Percentiles rank a stretch among this genome's conserved stretches.
Conservation (phyloP, 2,888 invertebrate species). For the Augiades crinisus region DNA sequence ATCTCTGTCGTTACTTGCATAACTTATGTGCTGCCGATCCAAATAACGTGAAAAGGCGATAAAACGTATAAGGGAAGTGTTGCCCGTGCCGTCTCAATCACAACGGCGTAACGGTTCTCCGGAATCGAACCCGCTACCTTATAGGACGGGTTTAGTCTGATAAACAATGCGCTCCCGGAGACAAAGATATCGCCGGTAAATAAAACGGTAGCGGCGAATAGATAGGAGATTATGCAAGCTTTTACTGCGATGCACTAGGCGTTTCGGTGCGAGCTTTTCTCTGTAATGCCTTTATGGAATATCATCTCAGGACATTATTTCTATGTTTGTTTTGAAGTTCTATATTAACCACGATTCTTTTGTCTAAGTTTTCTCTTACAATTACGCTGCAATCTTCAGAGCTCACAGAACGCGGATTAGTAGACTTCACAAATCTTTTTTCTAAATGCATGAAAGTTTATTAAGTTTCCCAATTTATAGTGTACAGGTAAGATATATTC, state of each 20-base stretch:
- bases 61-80: slow-evolving; percentile 28
- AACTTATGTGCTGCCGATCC: slow-evolving; percentile 22
- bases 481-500: too few relatives aligned
- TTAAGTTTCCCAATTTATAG: too few relatives aligned
- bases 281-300: too few relatives aligned
- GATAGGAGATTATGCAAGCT: slow-evolving; percentile 17
- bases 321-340: too few relatives aligned
- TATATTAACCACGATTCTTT: too few relatives aligned
- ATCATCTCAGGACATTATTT: too few relatives aligned
- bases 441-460: too few relatives aligned
- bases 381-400: too few relatives aligned
- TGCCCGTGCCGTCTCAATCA: slow-evolving; percentile 20
- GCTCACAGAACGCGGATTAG: too few relatives aligned
- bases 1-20: slow-evolving; percentile 30
- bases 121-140: slow-evolving; percentile 57
- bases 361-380: too few relatives aligned
- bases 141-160: slow-evolving; percentile 60
- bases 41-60: slow-evolving; percentile 14
- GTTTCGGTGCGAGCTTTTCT: background rate
- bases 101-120: slow-evolving; percentile 21
- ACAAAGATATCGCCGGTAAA: slow-evolving; percentile 49
- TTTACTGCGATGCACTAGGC: slow-evolving; percentile 3
- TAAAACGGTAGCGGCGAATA: slow-evolving; percentile 18
- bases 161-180: slow-evolving; percentile 52
- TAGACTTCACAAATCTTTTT: too few relatives aligned